Evolutionary conservation across 2,888 invertebrate species (phyloP).

Genomic region (Plebejus argus): DNA sequence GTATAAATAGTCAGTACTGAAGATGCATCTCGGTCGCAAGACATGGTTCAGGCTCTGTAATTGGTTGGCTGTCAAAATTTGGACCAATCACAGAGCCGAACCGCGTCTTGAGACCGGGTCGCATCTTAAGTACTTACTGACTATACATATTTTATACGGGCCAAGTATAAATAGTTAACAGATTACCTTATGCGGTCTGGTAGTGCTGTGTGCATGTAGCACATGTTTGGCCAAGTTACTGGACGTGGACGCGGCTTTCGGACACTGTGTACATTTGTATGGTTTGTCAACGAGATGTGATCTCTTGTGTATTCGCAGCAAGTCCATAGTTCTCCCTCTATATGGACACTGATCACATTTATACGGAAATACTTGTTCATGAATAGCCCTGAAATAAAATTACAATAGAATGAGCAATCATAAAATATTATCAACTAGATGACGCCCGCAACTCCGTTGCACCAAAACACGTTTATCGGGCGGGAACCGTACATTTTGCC

Average conservation of each 20-base stretch:
- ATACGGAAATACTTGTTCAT: conserved; percentile 68
- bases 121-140: no score
- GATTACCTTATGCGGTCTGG: conserved; percentile 66
- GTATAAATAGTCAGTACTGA: no score
- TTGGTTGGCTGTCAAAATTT: no score
- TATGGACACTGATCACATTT: conserved; percentile 72
- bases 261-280: conserved; percentile 67
- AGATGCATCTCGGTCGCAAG: no score
- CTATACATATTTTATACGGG: no score
- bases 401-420: background rate
- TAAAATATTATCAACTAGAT: no score
- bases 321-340: conserved; percentile 67
- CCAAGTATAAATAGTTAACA: background rate
- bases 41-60: no score
- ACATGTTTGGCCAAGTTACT: conserved; percentile 72
- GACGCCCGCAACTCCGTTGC: no score
- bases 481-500: no score
- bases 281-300: conserved; percentile 68
- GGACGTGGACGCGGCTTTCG: conserved; percentile 65
- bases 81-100: no score
- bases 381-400: conserved; percentile 53
- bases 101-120: no score
- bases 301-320: conserved; percentile 68
- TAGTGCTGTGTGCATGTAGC: conserved; percentile 67
- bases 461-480: no score